Evolutionary conservation across 2,113 vertebrate species (phyloP).

Genomic region (Pungitius pungitius): DNA sequence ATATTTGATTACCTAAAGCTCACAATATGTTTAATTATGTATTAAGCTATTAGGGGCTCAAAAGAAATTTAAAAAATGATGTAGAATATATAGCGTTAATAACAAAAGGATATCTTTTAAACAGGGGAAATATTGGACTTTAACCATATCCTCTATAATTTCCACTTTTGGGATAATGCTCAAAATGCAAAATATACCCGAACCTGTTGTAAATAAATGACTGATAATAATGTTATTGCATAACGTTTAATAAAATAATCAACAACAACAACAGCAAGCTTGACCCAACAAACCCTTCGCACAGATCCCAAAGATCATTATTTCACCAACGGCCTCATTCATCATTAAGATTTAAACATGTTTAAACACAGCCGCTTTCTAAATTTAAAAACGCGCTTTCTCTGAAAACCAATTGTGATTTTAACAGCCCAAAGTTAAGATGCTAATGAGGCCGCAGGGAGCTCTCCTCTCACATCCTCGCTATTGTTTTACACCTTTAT

Average conservation of each 20-base stretch:
- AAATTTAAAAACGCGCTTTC: conserved; percentile 3
- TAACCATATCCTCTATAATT: too few species aligned
- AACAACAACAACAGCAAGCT: not conserved
- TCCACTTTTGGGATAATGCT: too few species aligned
- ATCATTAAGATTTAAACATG: not conserved
- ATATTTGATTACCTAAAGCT: too few species aligned
- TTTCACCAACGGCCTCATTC: not conserved
- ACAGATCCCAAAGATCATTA: not conserved
- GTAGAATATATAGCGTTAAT: too few species aligned
- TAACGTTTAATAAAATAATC: too few species aligned
- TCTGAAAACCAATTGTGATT: conserved; percentile 10
- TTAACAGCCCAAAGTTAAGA: conserved; percentile 16
- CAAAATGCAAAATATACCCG: too few species aligned
- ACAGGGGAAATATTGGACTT: not conserved
- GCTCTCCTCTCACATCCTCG: not conserved
- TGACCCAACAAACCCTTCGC: not conserved
- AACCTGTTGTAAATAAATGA: too few species aligned
- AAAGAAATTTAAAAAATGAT: not conserved
- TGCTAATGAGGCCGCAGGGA: conserved; percentile 28
- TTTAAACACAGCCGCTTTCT: too few species aligned
- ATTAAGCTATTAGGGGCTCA: not conserved
- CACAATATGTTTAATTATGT: conserved; percentile 1
- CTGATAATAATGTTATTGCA: too few species aligned
- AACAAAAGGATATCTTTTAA: too few species aligned
- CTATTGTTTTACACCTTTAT: not conserved